A percentile compares a stretch with the other conserved stretches of the same genome.
Conservation (phyloP, 2,888 invertebrate species). For the Enchytraeus crypticus region DNA sequence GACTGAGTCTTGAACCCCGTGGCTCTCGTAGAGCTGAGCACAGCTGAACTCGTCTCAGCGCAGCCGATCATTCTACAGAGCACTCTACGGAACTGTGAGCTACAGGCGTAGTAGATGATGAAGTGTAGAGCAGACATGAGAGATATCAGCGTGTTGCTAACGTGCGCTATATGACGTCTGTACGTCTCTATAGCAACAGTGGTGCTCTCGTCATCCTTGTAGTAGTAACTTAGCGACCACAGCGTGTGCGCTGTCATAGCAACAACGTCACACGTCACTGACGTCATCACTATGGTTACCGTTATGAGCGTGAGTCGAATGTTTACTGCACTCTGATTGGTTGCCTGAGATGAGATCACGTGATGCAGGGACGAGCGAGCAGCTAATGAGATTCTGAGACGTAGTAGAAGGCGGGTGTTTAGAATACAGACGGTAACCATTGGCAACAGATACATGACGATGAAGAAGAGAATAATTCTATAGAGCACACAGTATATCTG, state of each 20-base stretch:
- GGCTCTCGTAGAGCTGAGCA: too few relatives aligned
- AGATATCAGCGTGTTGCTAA: slow-evolving; percentile 24
- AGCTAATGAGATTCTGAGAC: background rate
- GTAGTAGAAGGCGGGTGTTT: background rate
- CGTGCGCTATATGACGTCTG: slow-evolving; percentile 14
- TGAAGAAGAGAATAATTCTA: background rate
- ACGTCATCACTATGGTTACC: slow-evolving; percentile 21
- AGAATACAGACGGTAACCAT: background rate
- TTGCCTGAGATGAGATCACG: background rate
- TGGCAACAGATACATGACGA: slow-evolving; percentile 7
- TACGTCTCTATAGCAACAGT: background rate
- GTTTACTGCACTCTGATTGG: background rate
- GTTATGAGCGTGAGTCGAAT: slow-evolving; percentile 16
- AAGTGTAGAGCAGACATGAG: slow-evolving; percentile 26
- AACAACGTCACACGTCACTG: slow-evolving; percentile 20
- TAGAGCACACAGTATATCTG: background rate
- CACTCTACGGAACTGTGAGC: slow-evolving; percentile 16
- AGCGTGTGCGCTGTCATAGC: slow-evolving; percentile 24
- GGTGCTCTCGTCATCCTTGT: too few relatives aligned
- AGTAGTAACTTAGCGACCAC: slow-evolving; percentile 13
- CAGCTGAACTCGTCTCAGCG: too few relatives aligned
- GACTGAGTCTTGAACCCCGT: too few relatives aligned
- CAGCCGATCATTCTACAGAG: slow-evolving; percentile 3
- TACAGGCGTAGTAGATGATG: slow-evolving; percentile 26
- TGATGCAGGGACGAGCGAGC: background rate